Conservation (phyloP, 2,797 vertebrate genomes). For the Telmatherina bonti region DNA sequence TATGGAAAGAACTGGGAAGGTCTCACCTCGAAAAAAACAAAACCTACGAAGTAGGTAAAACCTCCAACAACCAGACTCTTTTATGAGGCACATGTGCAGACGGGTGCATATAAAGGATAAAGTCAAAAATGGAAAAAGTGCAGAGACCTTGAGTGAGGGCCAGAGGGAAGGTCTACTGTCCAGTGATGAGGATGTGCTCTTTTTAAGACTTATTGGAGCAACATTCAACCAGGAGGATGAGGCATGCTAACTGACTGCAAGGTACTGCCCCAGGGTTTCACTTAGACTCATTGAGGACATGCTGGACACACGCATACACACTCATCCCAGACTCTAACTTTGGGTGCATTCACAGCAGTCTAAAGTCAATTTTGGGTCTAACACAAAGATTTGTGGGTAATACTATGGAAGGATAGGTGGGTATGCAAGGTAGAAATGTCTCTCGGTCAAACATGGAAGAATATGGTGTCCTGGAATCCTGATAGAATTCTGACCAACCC, state of each 20-base stretch:
- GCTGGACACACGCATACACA: constrained; percentile 46
- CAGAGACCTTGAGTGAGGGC: constrained; percentile 73
- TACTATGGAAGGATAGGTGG: too few relatives aligned
- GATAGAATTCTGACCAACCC: too few relatives aligned
- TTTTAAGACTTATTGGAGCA: constrained; percentile 62
- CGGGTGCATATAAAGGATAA: constrained; percentile 41
- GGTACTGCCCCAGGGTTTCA: constrained; percentile 73
- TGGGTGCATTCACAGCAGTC: constrained; percentile 1
- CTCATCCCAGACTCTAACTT: constrained; percentile 17
- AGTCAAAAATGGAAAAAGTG: constrained; percentile 43
- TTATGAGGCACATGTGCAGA: constrained; percentile 36
- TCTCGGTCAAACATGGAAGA: too few relatives aligned
- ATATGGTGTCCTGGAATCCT: too few relatives aligned
- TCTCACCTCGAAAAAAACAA: constrained; percentile 59
- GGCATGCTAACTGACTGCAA: constrained; percentile 76
- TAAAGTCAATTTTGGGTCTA: too few relatives aligned
- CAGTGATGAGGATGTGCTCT: constrained; percentile 67
- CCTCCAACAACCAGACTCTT: constrained; percentile 47
- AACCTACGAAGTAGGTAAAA: constrained; percentile 35
- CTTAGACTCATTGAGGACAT: constrained; percentile 56
- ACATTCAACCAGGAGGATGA: constrained; percentile 66
- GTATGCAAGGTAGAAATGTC: too few relatives aligned
- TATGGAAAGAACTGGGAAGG: constrained; percentile 43
- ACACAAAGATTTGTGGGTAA: too few relatives aligned
- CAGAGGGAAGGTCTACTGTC: constrained; percentile 69